Conservation (phyloP, 2,888 invertebrate genomes). For the Trichopria drosophilae region DNA sequence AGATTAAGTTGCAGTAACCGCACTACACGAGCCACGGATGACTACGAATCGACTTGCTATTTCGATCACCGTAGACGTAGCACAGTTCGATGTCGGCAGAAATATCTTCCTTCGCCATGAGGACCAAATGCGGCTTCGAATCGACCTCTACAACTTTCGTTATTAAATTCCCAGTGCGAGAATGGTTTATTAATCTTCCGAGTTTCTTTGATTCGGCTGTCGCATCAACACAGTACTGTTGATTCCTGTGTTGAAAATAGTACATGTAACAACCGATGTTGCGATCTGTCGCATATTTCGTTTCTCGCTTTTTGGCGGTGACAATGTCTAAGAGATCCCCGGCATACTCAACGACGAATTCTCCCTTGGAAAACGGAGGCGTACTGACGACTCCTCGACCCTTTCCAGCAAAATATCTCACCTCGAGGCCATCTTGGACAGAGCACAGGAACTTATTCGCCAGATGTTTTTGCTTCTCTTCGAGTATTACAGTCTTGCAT, state of each 20-base stretch:
- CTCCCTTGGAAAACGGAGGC: slow-evolving; percentile 78
- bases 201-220: slow-evolving; percentile 87
- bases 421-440: slow-evolving; percentile 80
- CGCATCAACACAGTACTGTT: slow-evolving; percentile 90
- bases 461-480: slow-evolving; percentile 79
- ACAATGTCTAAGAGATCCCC: slow-evolving; percentile 87
- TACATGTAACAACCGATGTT: slow-evolving; percentile 98
- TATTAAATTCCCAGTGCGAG: slow-evolving; percentile 85
- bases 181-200: slow-evolving; percentile 95
- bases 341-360: slow-evolving; percentile 95
- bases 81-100: slow-evolving; percentile 84
- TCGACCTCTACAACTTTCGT: slow-evolving; percentile 83
- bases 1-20: too few relatives aligned
- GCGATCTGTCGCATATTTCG: slow-evolving; percentile 79
- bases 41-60: slow-evolving; percentile 83
- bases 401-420: slow-evolving; percentile 78
- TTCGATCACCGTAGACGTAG: slow-evolving; percentile 98
- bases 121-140: slow-evolving; percentile 79
- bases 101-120: slow-evolving; percentile 88
- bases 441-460: slow-evolving; percentile 75
- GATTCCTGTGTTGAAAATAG: slow-evolving; percentile 89
- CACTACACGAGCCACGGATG: slow-evolving; percentile 94
- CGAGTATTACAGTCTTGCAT: slow-evolving; percentile 79
- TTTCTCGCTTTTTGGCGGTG: slow-evolving; percentile 82
- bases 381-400: slow-evolving; percentile 90